These are phyloP conservation scores for Ammodytes marinus DNA, from an alignment of 2,113 vertebrate genomes.

Conservation along the genomic window DNA sequence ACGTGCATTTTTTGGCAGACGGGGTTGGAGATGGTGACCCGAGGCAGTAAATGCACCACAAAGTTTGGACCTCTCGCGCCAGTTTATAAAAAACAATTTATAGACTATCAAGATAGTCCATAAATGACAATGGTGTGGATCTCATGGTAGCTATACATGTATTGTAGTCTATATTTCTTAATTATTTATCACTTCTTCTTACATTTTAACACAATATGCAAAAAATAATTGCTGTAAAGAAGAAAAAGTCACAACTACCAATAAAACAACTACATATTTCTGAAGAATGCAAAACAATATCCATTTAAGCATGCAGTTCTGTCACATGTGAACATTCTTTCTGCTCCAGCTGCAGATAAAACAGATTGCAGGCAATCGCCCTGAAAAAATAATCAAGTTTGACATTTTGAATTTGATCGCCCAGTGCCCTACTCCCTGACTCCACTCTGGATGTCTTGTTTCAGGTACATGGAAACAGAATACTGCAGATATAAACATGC, in stretches of 20 bases:
- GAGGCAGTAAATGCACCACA: not conserved
- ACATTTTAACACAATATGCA: not conserved
- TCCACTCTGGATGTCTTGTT: slow-evolving; percentile 20
- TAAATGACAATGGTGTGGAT: not conserved
- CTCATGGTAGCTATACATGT: not conserved
- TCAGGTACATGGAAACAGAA: not conserved
- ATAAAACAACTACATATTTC: not conserved
- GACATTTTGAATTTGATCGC: slow-evolving; percentile 38
- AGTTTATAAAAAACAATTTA: not conserved
- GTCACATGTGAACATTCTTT: not conserved
- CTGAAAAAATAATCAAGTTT: slow-evolving; percentile 16
- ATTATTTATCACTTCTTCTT: not conserved
- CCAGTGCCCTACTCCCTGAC: slow-evolving; percentile 15
- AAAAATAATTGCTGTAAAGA: slow-evolving; percentile 5
- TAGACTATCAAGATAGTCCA: not conserved
- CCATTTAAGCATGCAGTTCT: not conserved
- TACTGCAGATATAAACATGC: not conserved
- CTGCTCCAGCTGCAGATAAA: slow-evolving; percentile 12
- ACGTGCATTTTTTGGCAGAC: slow-evolving; percentile 33
- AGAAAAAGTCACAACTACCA: not conserved
- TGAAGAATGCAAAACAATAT: not conserved
- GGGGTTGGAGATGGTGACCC: slow-evolving; percentile 26
- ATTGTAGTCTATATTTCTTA: not conserved
- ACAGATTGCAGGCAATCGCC: slow-evolving; percentile 40
- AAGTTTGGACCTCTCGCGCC: slow-evolving; percentile 8